Evolutionary conservation across 64 coral and sea anemone genomes (phyloP).

Genomic region (Orbicella faveolata): DNA sequence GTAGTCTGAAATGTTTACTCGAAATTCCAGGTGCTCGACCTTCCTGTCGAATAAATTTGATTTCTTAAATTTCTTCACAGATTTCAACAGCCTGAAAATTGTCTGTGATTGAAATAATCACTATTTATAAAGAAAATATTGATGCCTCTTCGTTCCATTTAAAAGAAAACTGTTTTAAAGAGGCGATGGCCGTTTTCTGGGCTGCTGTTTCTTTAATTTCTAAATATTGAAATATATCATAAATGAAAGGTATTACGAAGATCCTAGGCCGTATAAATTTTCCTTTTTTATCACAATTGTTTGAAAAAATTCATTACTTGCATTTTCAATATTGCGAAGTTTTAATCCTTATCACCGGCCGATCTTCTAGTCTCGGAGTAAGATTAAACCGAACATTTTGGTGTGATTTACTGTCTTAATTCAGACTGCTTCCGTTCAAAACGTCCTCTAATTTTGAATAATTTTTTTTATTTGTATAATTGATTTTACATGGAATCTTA

Average conservation of each 20-base stretch:
- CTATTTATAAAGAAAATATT: background rate
- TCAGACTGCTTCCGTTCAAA: background rate
- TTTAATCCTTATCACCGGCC: slow-evolving; percentile 7
- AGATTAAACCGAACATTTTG: slow-evolving; percentile 7
- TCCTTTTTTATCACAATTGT: background rate
- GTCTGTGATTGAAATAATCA: background rate
- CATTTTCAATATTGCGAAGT: slow-evolving; percentile 9
- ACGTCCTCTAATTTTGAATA: background rate
- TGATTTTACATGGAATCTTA: slow-evolving; percentile 2
- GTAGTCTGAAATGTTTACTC: slow-evolving; percentile 4
- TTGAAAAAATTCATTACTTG: background rate
- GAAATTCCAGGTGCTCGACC: slow-evolving; percentile 3
- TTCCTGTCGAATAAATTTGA: background rate
- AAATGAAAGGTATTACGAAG: background rate
- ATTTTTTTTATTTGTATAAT: background rate
- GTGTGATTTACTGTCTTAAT: background rate
- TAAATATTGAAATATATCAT: background rate
- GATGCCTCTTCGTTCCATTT: background rate
- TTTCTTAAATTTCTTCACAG: background rate
- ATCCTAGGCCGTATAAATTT: background rate
- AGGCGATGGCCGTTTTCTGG: background rate
- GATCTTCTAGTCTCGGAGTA: background rate
- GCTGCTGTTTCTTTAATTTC: background rate
- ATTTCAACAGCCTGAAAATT: background rate
- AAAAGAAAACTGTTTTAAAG: background rate